Evolutionary conservation across 2,797 vertebrate species (phyloP).

Genomic region (Coracias cyanogaster): DNA sequence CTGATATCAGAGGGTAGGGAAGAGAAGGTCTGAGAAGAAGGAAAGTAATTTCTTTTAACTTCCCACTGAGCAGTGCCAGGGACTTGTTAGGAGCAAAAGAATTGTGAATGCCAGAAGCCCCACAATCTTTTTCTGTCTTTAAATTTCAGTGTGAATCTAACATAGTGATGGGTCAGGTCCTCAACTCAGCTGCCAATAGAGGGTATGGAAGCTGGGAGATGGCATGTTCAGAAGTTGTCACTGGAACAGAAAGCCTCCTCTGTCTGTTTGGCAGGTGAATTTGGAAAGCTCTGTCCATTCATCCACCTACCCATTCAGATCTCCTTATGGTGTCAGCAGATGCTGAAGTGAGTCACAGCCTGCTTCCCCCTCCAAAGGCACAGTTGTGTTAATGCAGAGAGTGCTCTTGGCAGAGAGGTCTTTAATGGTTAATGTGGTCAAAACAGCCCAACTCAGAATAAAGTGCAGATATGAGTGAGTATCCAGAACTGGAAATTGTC

Average conservation of each 20-base stretch:
- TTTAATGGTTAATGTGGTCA: background rate
- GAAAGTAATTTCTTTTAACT: background rate
- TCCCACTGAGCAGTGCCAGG: background rate
- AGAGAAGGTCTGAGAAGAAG: background rate
- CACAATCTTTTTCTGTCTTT: background rate
- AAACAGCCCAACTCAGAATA: background rate
- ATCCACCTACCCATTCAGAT: background rate
- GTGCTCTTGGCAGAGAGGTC: background rate
- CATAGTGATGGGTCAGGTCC: background rate
- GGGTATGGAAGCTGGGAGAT: background rate
- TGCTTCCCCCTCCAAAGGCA: background rate
- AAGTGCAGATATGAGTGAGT: background rate
- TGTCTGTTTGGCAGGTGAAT: background rate
- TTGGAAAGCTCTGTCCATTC: background rate
- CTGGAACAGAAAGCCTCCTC: background rate
- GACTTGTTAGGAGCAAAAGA: background rate
- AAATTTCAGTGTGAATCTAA: background rate
- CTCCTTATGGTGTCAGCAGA: slow-evolving; percentile 9
- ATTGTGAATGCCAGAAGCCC: background rate
- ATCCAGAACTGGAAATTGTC: background rate
- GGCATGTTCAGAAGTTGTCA: background rate
- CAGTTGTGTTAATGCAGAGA: background rate
- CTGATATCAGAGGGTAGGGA: rapidly evolving
- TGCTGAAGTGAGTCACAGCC: slow-evolving; percentile 30
- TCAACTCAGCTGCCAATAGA: background rate